phyloP scores from a whole-genome alignment of 1,140 invertebrate genomes.

The Dendrolimus kikuchii region DNA sequence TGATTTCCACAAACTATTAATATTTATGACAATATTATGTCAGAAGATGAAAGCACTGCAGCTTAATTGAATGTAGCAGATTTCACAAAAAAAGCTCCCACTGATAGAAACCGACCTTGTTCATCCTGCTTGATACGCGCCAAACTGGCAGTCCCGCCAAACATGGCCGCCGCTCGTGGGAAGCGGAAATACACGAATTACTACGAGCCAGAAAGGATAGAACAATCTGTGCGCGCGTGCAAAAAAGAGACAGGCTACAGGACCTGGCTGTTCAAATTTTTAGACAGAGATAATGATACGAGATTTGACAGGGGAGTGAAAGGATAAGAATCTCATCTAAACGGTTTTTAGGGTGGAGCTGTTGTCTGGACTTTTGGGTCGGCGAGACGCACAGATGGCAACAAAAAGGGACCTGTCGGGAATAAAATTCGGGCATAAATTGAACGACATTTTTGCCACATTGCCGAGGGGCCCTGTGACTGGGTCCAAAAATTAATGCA shows the following conservation, averaged over 20 bases:
- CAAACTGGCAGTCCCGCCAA: conserved; percentile 68
- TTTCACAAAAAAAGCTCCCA: conserved; percentile 34
- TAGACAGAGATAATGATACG: conserved; percentile 56
- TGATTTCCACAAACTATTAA: conserved; percentile 27
- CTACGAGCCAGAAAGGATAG: conserved; percentile 61
- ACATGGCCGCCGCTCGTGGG: conserved; percentile 65
- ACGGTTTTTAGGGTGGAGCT: conserved; percentile 70
- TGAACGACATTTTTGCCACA: conserved; percentile 69
- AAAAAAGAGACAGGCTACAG: conserved; percentile 59
- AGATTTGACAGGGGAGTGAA: conserved; percentile 48
- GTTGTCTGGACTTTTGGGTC: conserved; percentile 56
- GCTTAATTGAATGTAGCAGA: conserved; percentile 13
- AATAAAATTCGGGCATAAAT: conserved; percentile 68
- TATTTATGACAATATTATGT: conserved; percentile 18
- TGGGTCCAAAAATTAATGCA: conserved; percentile 20
- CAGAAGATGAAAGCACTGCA: conserved; percentile 12
- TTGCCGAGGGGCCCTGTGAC: conserved; percentile 35
- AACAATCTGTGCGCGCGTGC: conserved; percentile 43
- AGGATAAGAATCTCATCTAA: conserved; percentile 55
- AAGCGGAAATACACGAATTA: conserved; percentile 69
- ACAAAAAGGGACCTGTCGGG: conserved; percentile 67
- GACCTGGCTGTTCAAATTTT: conserved; percentile 52
- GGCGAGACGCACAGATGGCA: conserved; percentile 58
- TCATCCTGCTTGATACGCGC: conserved; percentile 59
- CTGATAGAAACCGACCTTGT: conserved; percentile 55